Base-by-base conservation (phyloP, 2,888 invertebrate species). In the Caenorhabditis sp. region DNA sequence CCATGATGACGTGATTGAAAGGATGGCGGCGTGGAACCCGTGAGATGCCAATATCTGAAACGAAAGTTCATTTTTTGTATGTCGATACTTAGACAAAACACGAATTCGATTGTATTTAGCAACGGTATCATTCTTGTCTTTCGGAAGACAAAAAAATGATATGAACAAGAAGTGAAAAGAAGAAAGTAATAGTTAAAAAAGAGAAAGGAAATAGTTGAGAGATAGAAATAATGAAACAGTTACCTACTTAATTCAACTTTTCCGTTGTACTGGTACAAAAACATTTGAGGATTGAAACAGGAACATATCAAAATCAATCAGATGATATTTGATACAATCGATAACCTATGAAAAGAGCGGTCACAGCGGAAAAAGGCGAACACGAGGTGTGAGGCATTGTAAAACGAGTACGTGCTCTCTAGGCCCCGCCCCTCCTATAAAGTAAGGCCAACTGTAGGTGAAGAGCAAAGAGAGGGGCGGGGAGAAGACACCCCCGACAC, bases 11-110 rank as follows among this genome's bases (percentile, higher is more conserved):
- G 49, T 59, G 22, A 51, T 54, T 35, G 66, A 56, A 38, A 49
- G 51, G 22, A 28, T 54, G 38, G 12, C 10, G 47, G 47, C 49
- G 58, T 68, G 51, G 35, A 51, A 68, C 68, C 68, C 68, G 68
- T 76, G 77, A 69, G 77, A 77, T 69, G 77, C 77, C 77, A 70
- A 77, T 70, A 70, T 77, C 77, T 77, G 77, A 54, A 77, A 77
- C 22, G 6, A 63, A 41, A 26, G 26, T 0, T 59, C 51, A 38
- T 58, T 63, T 64, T 64, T 73, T 41, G 54, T 51, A 41, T n/a
- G n/a, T n/a, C n/a, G n/a, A n/a, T n/a, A n/a, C n/a, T n/a, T n/a
- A 61, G 61, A 73, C 63, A 64, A 54, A 47, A 59, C 26, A 51
- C 31, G 44, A 22, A 58, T 56, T 35, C 58, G 1, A 14, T 16